Base-by-base conservation (phyloP, 2,888 invertebrate species). In the Apoda limacodes region DNA sequence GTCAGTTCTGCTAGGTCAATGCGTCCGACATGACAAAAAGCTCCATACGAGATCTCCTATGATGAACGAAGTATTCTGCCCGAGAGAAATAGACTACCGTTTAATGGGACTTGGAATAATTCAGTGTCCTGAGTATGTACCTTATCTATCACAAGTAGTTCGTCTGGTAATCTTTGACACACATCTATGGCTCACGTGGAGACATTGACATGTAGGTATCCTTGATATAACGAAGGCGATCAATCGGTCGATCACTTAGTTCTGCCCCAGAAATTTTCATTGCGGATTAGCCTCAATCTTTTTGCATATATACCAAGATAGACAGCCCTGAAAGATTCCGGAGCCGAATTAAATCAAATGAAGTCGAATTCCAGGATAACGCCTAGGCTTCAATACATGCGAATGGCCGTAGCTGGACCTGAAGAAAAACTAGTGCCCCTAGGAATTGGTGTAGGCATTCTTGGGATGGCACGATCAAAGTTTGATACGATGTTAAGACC, bases 401-500 rank as follows among this genome's bases (percentile, higher is more conserved):
- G 82, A 57, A 63, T 70, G 25, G 81, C 83, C 2, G 67, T 85
- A 27, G 68, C 83, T 2, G n/a, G n/a, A n/a, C 67, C 82, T 1
- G 88, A 88, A 56, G 84, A 86, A 38, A 42, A 55, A 3, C 49
- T 88, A 9, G 9, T 34, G 3, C 48, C 68, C 11, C 39, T 66
- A 9, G 65, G 72, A 2, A 63, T 86, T 9, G 68, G 75, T 30
- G 53, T 87, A 4, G 88, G 88, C 2, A 82, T 88, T 31, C 58
- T 88, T 26, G 88, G 88, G 3, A 56, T 83, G 45, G 64, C 75
- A 2, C 70, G 86, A 13, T 52, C 67, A 5, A 50, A 65, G 25
- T 85, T 85, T 42, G 86, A 88, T 48, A 68, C 84, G 1, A 82
- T 86, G 76, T 56, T 88, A 14, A 60, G 59, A 13, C 67, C 68